Conservation (phyloP, 2,797 vertebrate genomes). For the Nasua narica region DNA sequence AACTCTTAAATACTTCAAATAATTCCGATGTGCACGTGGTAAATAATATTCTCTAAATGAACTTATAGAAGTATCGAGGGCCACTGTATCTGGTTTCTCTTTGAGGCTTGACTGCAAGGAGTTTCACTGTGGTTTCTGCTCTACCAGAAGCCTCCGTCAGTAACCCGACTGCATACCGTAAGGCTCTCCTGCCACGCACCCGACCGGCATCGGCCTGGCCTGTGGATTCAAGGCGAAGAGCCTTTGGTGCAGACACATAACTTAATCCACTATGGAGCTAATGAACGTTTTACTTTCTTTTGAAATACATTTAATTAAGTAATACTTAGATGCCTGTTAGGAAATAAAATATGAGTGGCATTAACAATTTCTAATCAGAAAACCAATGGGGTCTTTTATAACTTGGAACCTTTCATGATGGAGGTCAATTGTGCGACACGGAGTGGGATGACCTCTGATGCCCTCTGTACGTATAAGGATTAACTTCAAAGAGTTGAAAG, state of each 20-base stretch:
- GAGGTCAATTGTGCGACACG: neutral
- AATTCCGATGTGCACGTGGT: neutral
- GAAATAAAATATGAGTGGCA: neutral
- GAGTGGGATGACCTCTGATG: neutral
- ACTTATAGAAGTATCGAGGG: neutral
- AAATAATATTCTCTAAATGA: neutral
- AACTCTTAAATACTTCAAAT: neutral
- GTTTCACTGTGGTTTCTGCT: neutral
- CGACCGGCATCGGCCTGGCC: neutral
- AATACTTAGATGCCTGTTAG: neutral
- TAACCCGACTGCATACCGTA: neutral
- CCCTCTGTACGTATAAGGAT: neutral
- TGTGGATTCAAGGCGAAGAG: neutral
- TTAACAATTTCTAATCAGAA: neutral
- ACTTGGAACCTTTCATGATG: neutral
- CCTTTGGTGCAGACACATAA: neutral
- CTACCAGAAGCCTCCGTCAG: neutral
- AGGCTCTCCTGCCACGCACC: neutral
- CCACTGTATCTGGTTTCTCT: neutral
- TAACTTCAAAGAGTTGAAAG: neutral
- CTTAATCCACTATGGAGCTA: neutral
- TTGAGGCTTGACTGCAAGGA: neutral
- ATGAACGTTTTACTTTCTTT: neutral
- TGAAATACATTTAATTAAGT: constrained; percentile 34
- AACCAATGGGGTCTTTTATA: neutral